Percentiles rank a stretch among this genome's conserved stretches.
Conservation (phyloP, 2,888 invertebrate species). For the Carterocephalus palaemon region DNA sequence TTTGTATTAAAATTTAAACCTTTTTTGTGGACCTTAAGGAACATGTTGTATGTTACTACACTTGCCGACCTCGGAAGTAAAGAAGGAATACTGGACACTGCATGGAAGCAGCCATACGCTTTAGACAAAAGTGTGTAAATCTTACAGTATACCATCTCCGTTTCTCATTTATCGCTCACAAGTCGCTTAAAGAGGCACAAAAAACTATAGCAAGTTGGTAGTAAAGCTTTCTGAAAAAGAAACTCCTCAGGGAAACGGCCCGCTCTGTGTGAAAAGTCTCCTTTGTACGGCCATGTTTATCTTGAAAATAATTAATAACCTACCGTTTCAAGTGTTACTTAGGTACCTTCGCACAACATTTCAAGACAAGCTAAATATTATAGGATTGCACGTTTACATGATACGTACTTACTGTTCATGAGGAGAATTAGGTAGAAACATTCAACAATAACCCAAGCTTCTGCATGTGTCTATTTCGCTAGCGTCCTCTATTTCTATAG, state of each 20-base stretch:
- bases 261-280: constrained; percentile 9
- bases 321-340: constrained; percentile 26
- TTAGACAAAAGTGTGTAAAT: constrained; percentile 4
- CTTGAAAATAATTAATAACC: constrained; percentile 39
- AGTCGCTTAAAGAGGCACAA: not conserved
- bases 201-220: constrained; percentile 3
- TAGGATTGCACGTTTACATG: too few relatives aligned
- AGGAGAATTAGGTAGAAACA: too few relatives aligned
- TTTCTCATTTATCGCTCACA: constrained; percentile 1
- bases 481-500: too few relatives aligned
- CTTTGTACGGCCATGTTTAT: constrained; percentile 19
- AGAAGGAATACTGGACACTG: too few relatives aligned
- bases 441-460: too few relatives aligned
- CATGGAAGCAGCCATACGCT: too few relatives aligned
- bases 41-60: too few relatives aligned
- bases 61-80: too few relatives aligned
- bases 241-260: constrained; percentile 7
- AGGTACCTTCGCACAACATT: too few relatives aligned
- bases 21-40: not conserved
- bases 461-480: too few relatives aligned
- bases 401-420: too few relatives aligned
- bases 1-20: not conserved
- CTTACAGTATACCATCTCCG: not conserved
- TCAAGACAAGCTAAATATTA: too few relatives aligned
- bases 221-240: constrained; percentile 9